These are phyloP conservation scores for Perdix hodgsoniae DNA, from an alignment of 2,797 vertebrate genomes.

Conservation along the genomic window DNA sequence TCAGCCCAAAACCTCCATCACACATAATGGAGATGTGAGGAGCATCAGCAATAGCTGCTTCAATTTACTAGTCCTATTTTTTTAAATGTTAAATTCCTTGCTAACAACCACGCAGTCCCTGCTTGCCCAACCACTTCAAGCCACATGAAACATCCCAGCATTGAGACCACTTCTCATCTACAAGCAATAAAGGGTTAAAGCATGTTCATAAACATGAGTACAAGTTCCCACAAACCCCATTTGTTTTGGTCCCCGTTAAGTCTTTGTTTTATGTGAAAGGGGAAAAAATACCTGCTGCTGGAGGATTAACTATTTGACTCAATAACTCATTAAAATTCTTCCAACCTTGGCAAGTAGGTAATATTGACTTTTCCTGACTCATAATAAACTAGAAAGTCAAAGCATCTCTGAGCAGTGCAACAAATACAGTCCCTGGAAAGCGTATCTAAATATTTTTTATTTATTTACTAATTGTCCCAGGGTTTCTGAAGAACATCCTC, in stretches of 20 bases:
- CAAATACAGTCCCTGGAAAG: constrained; percentile 54
- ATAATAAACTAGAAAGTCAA: constrained; percentile 83
- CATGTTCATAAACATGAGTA: neutral
- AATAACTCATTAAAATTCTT: constrained; percentile 83
- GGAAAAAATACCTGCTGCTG: constrained; percentile 58
- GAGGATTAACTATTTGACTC: constrained; percentile 79
- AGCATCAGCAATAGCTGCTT: too few relatives aligned
- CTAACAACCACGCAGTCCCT: neutral
- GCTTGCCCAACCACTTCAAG: neutral
- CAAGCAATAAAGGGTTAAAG: constrained; percentile 17
- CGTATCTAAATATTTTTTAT: constrained; percentile 57
- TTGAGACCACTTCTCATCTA: neutral
- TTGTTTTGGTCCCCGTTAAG: constrained; percentile 38
- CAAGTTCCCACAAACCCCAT: neutral
- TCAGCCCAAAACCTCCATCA: neutral
- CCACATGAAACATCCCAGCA: neutral
- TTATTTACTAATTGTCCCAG: constrained; percentile 82
- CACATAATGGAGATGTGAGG: too few relatives aligned
- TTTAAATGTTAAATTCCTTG: neutral
- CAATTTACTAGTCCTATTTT: too few relatives aligned
- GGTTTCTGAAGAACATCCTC: constrained; percentile 65
- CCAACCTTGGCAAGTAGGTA: constrained; percentile 71
- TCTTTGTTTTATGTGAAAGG: constrained; percentile 76
- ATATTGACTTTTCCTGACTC: constrained; percentile 78
- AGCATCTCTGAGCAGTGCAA: constrained; percentile 57